These are phyloP conservation scores for Drosophila rellima DNA, from an alignment of 2,888 invertebrate genomes.

Conservation along the genomic window DNA sequence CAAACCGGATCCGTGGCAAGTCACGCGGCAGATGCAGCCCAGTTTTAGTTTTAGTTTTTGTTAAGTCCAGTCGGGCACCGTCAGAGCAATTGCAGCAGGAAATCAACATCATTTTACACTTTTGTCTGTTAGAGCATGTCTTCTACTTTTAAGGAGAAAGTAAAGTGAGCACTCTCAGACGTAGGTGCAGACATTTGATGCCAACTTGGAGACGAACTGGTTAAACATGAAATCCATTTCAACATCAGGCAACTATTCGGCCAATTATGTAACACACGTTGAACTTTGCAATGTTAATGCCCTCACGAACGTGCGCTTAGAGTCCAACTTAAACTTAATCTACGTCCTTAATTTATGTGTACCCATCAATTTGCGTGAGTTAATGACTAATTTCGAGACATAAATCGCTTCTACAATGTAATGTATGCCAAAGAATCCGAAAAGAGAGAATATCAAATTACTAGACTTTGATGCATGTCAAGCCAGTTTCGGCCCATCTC, in stretches of 20 bases:
- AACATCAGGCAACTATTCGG: conserved; percentile 41
- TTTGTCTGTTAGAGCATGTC: conserved; percentile 54
- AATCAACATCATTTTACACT: conserved; percentile 67
- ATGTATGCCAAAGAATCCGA: conserved; percentile 36
- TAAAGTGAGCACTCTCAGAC: conserved; percentile 57
- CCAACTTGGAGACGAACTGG: conserved; percentile 59
- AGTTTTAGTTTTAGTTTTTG: conserved; percentile 16
- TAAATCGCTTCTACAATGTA: not conserved
- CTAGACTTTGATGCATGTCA: not conserved
- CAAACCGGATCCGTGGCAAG: conserved; percentile 68
- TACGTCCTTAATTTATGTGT: conserved; percentile 33
- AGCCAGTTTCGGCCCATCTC: not conserved
- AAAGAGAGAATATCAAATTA: not conserved
- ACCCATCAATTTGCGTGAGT: not conserved
- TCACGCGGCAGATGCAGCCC: conserved; percentile 75
- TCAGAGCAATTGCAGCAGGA: conserved; percentile 63
- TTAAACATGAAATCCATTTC: conserved; percentile 66
- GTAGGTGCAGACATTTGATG: conserved; percentile 28
- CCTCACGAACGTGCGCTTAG: conserved; percentile 44
- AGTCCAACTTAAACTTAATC: not conserved
- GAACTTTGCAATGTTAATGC: conserved; percentile 77
- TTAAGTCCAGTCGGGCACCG: conserved; percentile 12
- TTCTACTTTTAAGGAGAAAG: conserved; percentile 79
- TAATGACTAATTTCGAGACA: not conserved
- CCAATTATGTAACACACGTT: conserved; percentile 66